Evolutionary conservation across 2,113 vertebrate species (phyloP), one percentile per base, ranked within the genome.

Genomic region (Hemiprocne comata): DNA sequence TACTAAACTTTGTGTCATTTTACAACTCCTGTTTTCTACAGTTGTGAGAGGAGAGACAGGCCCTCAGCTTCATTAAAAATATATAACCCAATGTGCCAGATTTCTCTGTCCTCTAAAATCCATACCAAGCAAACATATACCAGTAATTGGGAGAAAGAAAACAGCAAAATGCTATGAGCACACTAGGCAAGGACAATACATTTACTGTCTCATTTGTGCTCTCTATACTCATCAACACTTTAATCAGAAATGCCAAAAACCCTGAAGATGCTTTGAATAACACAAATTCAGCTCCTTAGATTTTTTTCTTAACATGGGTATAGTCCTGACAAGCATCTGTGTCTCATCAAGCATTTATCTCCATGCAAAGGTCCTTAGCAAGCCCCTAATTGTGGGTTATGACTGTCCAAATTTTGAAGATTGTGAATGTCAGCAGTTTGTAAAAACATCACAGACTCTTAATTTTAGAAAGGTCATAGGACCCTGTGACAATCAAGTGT

Each of bases 271-370:
- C 50, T n/a, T 61, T 72, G 57, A 93, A 78, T 51, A 82, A 62
- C 44, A 89, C 4, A n/a, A 74, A 61, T 82, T 84, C 50, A 82
- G 23, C 33, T 78, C 12, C 57, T 64, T n/a, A 31, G 13, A 54
- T 16, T 72, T 40, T 90, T 93, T 87, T 89, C 93, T 81, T 36
- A 40, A 34, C 48, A 29, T 29, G 61, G 20, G 9, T 78, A 79
- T 48, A 6, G 21, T 78, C 40, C 80, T 85, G 36, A 85, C n/a
- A 80, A 94, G 67, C 96, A 96, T 97, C 90, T 97, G 95, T 94
- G 78, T 94, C 86, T 94, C 95, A 96, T 97, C 74, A 94, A 93
- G 86, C 79, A 70, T 95, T 89, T 76, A 24, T 95, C 92, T 91
- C 87, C 67, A 76, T 83, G 91, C 87, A 80, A 66, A 95, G n/a